A percentile compares a stretch with the other conserved stretches of the same genome.
Conservation (phyloP, 2,113 vertebrate species). For the Hippocampus barbouri region DNA sequence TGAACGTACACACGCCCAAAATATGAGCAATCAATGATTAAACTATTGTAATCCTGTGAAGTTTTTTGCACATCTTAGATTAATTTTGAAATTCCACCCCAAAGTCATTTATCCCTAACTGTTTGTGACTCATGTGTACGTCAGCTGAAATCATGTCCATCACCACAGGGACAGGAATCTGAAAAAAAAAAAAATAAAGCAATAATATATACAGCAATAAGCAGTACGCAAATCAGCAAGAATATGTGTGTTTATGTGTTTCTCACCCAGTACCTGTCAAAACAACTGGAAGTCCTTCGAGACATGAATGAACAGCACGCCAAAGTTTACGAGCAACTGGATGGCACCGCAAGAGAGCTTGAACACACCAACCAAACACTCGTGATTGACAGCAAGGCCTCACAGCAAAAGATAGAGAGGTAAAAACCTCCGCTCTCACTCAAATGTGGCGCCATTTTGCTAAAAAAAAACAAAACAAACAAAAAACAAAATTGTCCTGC, state of each 20-base stretch:
- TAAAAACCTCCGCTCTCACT: constrained; percentile 28
- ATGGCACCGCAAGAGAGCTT: constrained; percentile 86
- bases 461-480: background rate
- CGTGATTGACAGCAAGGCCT: constrained; percentile 86
- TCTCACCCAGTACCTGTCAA: constrained; percentile 83
- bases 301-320: constrained; percentile 97
- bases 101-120: too few relatives aligned
- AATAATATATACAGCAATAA: too few relatives aligned
- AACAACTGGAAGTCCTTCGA: constrained; percentile 90
- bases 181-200: too few relatives aligned
- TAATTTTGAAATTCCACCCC: too few relatives aligned
- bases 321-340: constrained; percentile 96
- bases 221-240: too few relatives aligned
- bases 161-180: too few relatives aligned
- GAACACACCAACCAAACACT: constrained; percentile 88
- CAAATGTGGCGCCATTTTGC: background rate
- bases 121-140: too few relatives aligned
- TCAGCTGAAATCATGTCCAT: too few relatives aligned
- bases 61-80: too few relatives aligned
- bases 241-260: background rate
- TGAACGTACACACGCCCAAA: too few relatives aligned
- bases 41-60: too few relatives aligned
- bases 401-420: constrained; percentile 94
- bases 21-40: too few relatives aligned
- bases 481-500: background rate